Evolutionary conservation across 2,888 invertebrate genomes (phyloP).

Genomic region (Lysandra coridon): DNA sequence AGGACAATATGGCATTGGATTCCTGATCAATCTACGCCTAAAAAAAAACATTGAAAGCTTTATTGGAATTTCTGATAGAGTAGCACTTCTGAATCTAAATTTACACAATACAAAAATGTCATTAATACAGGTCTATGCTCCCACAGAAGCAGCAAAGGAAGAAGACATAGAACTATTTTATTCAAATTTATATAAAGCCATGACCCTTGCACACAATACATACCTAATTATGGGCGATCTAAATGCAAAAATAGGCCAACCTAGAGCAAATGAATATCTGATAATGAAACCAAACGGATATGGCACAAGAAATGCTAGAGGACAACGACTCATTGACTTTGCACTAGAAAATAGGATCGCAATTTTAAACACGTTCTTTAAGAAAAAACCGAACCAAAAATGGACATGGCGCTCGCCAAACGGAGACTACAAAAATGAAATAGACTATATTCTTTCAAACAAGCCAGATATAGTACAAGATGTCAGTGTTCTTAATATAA

Average conservation of each 20-base stretch:
- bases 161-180: too few species aligned
- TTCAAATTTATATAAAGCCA: too few species aligned
- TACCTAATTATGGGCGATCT: too few species aligned
- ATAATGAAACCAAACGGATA: background rate
- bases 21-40: constrained; percentile 15
- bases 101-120: background rate
- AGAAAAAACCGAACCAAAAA: background rate
- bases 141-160: too few species aligned
- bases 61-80: constrained; percentile 40
- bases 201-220: too few species aligned
- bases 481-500: too few species aligned
- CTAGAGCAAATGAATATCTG: background rate
- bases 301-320: background rate
- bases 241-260: background rate
- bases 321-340: background rate
- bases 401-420: background rate
- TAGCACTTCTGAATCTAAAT: background rate
- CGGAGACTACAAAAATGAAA: background rate
- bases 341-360: background rate
- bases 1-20: too few species aligned
- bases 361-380: background rate
- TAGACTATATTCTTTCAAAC: too few species aligned
- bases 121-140: background rate
- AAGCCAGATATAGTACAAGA: too few species aligned
- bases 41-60: constrained; percentile 43